Conservation (phyloP, 2,888 invertebrate genomes). For the Isotomurus palustris region DNA sequence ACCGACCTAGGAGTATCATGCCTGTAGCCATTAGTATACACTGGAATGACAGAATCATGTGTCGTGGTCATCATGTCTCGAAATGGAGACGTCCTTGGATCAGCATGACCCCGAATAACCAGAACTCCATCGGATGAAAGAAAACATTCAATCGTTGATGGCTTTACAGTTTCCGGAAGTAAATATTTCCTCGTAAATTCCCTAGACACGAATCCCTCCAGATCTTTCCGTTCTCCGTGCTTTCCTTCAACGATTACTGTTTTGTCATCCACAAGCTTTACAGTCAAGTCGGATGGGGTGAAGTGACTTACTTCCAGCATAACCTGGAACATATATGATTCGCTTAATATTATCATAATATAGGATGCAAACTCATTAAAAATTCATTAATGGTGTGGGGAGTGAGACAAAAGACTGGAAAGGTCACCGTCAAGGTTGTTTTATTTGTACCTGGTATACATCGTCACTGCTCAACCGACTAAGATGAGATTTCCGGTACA, state of each 20-base stretch:
- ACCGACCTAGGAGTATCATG: background rate
- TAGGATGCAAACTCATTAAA: no score
- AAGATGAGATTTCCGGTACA: conserved; percentile 2
- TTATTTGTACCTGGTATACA: conserved; percentile 10
- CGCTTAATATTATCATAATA: no score
- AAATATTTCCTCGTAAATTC: conserved; percentile 10
- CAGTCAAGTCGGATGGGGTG: conserved; percentile 3
- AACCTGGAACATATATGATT: no score
- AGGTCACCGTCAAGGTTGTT: no score
- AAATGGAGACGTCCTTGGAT: no score
- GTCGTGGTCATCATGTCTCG: no score
- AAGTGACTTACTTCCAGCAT: conserved; percentile 9
- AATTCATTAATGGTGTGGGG: no score
- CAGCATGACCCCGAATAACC: conserved; percentile 6
- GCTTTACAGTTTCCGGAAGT: background rate
- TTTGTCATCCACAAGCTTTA: conserved; percentile 7
- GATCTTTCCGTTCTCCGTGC: conserved; percentile 5
- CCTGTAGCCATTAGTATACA: background rate
- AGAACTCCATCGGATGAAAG: conserved; percentile 5
- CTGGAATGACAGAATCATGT: background rate
- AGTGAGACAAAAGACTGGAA: no score
- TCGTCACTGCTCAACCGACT: conserved; percentile 1
- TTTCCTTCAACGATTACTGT: conserved; percentile 11
- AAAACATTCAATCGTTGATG: conserved; percentile 2
- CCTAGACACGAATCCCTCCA: conserved; percentile 5